Evolutionary conservation across 2,888 invertebrate species (phyloP), one percentile per base, ranked within the genome.

Genomic region (Philaethria dido): DNA sequence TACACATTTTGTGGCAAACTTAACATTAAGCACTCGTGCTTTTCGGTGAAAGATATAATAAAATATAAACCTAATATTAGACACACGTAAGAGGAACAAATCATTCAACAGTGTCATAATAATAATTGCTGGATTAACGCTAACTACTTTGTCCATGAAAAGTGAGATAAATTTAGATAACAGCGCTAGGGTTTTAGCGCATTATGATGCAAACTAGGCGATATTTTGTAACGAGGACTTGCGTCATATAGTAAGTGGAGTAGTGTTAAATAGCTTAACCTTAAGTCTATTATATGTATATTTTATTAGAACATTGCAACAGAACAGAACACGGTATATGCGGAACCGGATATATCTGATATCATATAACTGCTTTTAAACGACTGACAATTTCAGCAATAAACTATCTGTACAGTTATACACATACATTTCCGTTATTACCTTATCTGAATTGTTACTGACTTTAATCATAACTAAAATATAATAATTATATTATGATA

Each of bases 61-160:
- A 55, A 22, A 36, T 4, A 39, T 4, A 14, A 14, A 22, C n/a
- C 20, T 57, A 57, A 42, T 22, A 55, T 3, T 25, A 42, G 3
- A 9, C 11, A 2, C 25, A 20, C 50, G 29, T 44, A 63, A 61
- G 54, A 66, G 66, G 55, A 69, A 66, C 63, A 66, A 60, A 66
- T 62, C 44, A 66, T 60, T 50, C 22, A 69, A 63, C 48, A 44
- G 48, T 69, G 63, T 61, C 60, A 66, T 55, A 52, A 52, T 18
- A 11, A 52, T 61, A 54, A 64, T 59, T 52, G 57, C 57, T 63
- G 47, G 47, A 63, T 52, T 44, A 66, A 65, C 62, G 64, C 42
- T 70, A 71, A 72, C 62, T 60, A 68, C 47, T 73, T 66, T 55
- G 70, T 60, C 69, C 71, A 48, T 71, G 71, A 70, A 63, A 63